Base-by-base conservation (phyloP, 1,140 invertebrate species). In the Apis florea region DNA sequence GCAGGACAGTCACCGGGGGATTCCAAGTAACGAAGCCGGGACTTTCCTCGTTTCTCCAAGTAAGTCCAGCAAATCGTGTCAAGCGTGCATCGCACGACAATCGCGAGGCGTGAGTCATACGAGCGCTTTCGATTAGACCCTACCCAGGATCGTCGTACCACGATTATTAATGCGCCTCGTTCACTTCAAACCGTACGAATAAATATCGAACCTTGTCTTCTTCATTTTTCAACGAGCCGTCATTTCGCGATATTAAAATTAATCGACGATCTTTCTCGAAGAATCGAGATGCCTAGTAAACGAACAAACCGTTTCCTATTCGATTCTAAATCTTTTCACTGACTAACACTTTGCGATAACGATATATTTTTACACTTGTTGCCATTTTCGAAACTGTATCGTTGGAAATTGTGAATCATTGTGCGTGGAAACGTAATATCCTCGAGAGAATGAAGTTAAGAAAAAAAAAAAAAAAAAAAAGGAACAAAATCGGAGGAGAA, bases 21-120 rank as follows among this genome's bases (percentile, higher is more conserved):
- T 87, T 87, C 85, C 83, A 40, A 64, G 76, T 87, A 87, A 79
- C 71, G 73, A 81, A 72, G 73, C 69, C 59, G 73, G 74, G 82
- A 86, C 85, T 86, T 87, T 87, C 85, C 85, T 86, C 77, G 72
- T 86, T 84, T 75, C 85, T 85, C 85, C 82, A 54, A 75, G 76
- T 56, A 56, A 74, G 84, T 59, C 69, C 71, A 69, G 63, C 76
- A 61, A 86, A 87, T 83, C 85, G 85, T 87, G 85, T 87, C 85
- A 87, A 66, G 74, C 85, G 81, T 87, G 85, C 76, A 83, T 80
- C 72, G 85, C 85, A 86, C 77, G 75, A 61, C 71, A 83, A 87
- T 87, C 85, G 40, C 76, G 81, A 56, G 58, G 40, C 66, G 63
- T 87, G 85, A 87, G 71, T 87, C 85, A 87, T 67, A 24, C 75